Evolutionary conservation across 2,888 invertebrate genomes (phyloP), one percentile per base, ranked within the genome.

Genomic region (Abrostola triplasia): DNA sequence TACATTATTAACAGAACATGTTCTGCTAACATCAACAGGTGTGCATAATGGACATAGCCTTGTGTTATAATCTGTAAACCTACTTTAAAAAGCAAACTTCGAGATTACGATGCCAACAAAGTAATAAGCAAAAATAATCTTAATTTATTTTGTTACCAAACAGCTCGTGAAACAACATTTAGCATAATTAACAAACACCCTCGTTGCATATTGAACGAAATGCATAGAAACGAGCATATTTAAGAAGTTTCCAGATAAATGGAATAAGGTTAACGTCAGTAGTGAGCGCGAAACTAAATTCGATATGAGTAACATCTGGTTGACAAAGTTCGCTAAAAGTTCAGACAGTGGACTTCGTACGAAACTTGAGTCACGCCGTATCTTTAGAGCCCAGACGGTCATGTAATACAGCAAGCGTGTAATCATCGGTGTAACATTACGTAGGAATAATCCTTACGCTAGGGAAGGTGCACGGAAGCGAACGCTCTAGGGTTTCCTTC

Each of bases 401-500:
- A 67, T 38, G 70, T 76, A 63, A 77, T 59, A 77, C 53, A 13
- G 56, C 60, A 53, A 42, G 36, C 52, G 53, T 68, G 57, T 55
- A 50, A 68, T 70, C 67, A 74, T 71, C 60, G 59, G 71, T 75
- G 70, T 85, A 75, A 83, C 67, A 66, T 79, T 76, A 73, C 77
- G 47, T 54, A 40, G 60, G 68, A 79, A 87, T 88, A 86, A 81
- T 85, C 88, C 59, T 67, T 49, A 75, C 62, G 74, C 75, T 73
- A 80, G 78, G 78, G 79, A 76, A 81, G 73, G 70, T 51, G 51
- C 36, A 44, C 69, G 74, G 72, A 71, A 78, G 64, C 65, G 70
- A 59, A n/a, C 42, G 36, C 38, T 84, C 75, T 86, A 88, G 69
- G 89, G 88, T 89, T 89, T 89, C 89, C 75, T 88, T 87, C 85